A percentile compares a stretch with the other conserved stretches of the same genome.
Conservation (phyloP, 2,888 invertebrate genomes). For the Drosophila setosimentum region DNA sequence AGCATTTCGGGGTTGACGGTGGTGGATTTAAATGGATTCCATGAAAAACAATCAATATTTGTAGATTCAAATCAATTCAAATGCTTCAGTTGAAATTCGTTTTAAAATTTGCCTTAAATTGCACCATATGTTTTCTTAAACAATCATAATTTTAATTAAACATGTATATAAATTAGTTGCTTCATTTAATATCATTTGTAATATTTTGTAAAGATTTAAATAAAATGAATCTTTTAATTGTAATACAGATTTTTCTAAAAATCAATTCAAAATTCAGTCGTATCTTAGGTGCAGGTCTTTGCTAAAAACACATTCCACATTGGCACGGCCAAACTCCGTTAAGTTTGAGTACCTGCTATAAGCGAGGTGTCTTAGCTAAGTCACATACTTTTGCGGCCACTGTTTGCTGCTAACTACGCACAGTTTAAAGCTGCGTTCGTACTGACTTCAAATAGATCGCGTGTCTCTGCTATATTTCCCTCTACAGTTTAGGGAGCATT, state of each 20-base stretch:
- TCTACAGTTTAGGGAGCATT: fast-evolving
- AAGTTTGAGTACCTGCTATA: neutral
- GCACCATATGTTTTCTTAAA: neutral
- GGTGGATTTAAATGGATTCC: neutral
- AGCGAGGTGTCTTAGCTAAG: neutral
- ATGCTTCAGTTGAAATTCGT: neutral
- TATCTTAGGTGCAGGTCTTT: constrained; percentile 17
- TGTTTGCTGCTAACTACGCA: neutral
- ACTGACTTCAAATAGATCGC: too few species aligned
- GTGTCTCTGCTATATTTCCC: constrained; percentile 10
- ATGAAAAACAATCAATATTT: neutral
- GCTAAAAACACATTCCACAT: neutral
- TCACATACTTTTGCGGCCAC: neutral
- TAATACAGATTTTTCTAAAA: neutral
- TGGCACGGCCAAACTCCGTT: neutral
- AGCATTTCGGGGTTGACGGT: neutral
- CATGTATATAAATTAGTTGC: neutral
- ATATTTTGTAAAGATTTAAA: neutral
- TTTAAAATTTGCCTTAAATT: fast-evolving
- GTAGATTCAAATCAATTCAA: neutral
- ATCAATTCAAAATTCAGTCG: neutral
- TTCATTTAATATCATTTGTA: neutral
- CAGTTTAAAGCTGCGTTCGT: neutral
- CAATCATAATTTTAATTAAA: neutral
- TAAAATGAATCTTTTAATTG: neutral